Base-by-base conservation (phyloP, 1,140 invertebrate genomes). In the Formica exsecta region DNA sequence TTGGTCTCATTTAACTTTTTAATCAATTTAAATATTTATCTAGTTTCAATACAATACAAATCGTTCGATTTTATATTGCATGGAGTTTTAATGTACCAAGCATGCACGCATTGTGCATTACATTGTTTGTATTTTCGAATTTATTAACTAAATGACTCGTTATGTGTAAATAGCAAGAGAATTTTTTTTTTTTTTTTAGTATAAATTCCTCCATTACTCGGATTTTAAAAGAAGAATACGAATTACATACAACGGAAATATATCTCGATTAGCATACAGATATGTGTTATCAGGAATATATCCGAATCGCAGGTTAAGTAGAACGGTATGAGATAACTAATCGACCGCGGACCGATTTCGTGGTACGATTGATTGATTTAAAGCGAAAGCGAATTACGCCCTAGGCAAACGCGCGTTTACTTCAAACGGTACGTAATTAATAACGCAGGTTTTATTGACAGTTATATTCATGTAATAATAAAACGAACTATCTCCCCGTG, bases 261-360 rank as follows among this genome's bases (percentile, higher is more conserved):
- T n/a, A 38, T 25, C 41, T 65, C 62, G 32, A 61, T 68, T 68
- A 25, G 11, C 7, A 11, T 16, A 19, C n/a, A n/a, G 36, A 8
- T 22, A 2, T 19, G 22, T 19, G 16, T 36, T 38, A 16, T 16
- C 5, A 22, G 22, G 36, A 2, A 8, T 57, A 57, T 70, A 57
- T 57, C 48, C 16, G 36, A 57, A 68, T 68, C 8, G 32, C 11
- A 4, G 44, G 7, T 32, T n/a, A 41, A 5, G 22, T 80, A 68
- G 16, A 68, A 32, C 16, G 22, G 16, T 16, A 70, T 22, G 64
- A 68, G 48, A 32, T 80, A 80, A 80, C 68, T 80, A 80, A 80
- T 70, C 5, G 32, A 16, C 64, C 64, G 13, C 32, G 22, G 54
- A 41, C 4, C 57, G 13, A 68, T 41, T 68, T 80, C 36, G 36